A percentile compares a stretch with the other conserved stretches of the same genome.
Conservation (phyloP, 2,113 vertebrate species). For the Dipodomys ordii region DNA sequence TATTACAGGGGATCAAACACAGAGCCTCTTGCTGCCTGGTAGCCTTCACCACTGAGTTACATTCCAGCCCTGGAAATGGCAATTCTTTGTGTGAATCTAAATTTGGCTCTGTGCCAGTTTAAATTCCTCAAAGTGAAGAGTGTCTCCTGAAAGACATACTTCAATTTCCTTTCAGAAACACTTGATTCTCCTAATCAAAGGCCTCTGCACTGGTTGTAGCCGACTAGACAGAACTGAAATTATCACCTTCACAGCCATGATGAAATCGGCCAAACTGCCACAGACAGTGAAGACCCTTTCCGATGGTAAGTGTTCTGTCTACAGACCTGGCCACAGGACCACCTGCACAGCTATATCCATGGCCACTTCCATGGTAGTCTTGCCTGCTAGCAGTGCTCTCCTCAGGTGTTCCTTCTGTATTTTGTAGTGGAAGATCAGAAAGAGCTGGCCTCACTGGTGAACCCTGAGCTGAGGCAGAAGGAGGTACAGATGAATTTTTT, state of each 20-base stretch:
- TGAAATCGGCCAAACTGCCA: conserved; percentile 99
- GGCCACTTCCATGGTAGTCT: accelerated
- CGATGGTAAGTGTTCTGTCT: conserved; percentile 89
- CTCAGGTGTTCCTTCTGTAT: not conserved
- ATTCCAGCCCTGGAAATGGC: not conserved
- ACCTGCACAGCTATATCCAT: not conserved
- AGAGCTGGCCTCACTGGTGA: conserved; percentile 93
- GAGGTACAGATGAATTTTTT: conserved; percentile 99
- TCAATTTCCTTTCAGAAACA: conserved; percentile 91
- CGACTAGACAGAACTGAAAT: conserved; percentile 98
- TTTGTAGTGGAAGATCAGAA: conserved; percentile 98
- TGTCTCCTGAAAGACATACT: conserved; percentile 34
- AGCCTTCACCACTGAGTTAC: not conserved
- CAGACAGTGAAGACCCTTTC: conserved; percentile 99
- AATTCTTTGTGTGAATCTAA: not conserved
- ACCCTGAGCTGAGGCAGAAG: conserved; percentile 96
- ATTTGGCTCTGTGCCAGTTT: not conserved
- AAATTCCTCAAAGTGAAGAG: not conserved
- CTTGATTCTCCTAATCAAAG: conserved; percentile 98
- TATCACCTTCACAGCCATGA: conserved; percentile 99
- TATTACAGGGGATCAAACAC: not conserved
- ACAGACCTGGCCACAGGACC: not conserved
- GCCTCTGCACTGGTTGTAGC: conserved; percentile 98
- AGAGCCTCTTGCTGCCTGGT: not conserved
- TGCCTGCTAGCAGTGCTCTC: not conserved